Evolutionary conservation across 2,888 invertebrate genomes (phyloP), one percentile per base, ranked within the genome.

Genomic region (Meloe dianella): DNA sequence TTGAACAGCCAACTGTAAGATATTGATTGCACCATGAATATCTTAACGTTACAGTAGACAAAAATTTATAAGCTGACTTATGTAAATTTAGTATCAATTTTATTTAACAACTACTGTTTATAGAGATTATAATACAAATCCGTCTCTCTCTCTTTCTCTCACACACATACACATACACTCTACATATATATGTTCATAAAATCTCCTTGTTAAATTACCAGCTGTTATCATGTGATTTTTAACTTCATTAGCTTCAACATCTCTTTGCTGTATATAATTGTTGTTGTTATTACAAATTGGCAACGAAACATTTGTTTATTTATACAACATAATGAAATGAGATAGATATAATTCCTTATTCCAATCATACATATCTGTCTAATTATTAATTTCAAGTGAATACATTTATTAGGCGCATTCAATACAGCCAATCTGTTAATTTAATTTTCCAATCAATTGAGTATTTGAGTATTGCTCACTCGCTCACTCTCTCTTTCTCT

Each of bases 191-290:
- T 47, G 10, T 47, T 22, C 8, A 20, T 54, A 54, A 51, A 54
- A 22, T 9, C 14, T 14, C 8, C 14, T 54, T 54, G 24, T 47
- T 54, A 12, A 24, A 54, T 54, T 54, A 54, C 8, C 54, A 24
- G 24, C 54, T 54, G 54, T 24, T 47, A 20, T 22, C 47, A 47
- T 47, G 20, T 47, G 47, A 20, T 10, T 47, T 47, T 54, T 54
- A 54, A 54, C 54, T 54, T 54, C 24, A 54, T 54, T 54, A 54
- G 14, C 0, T 24, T 5, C 54, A 24, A 54, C 54, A 54, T 1
- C 54, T 24, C 54, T 54, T 54, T 9, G 24, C 12, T 14, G 7
- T 7, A n/a, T 41, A n/a, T 41, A 6, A n/a, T 47, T 47, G 47
- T 47, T 47, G 47, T 20, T 47, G 9, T 20, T 47, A 20, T 20